Evolutionary conservation across 2,113 vertebrate genomes (phyloP), one percentile per base, ranked within the genome.

Genomic region (Athene noctua): DNA sequence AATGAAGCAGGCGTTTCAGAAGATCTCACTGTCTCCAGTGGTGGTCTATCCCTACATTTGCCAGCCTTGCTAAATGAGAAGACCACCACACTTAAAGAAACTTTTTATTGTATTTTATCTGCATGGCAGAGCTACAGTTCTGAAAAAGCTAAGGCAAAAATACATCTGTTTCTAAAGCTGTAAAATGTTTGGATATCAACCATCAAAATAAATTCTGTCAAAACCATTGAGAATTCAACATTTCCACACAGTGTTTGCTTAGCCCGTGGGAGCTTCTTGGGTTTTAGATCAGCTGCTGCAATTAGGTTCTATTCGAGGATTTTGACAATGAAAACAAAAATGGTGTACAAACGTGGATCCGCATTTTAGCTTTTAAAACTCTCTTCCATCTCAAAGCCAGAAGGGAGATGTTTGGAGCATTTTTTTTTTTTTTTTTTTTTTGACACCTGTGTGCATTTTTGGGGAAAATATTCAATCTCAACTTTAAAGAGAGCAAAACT

Each of bases 301-400:
- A 4, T 2, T 40, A 46, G 14, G 9, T 51, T 52, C 57, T 52
- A 36, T 15, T 36, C 36, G 29, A 62, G 20, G 32, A 26, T 61
- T 90, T 65, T 57, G 49, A 34, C 19, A 57, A 40, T 11, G 17
- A 73, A 84, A 75, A 44, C 38, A 38, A 54, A 80, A 77, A 30
- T 20, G 5, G 3, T n/a, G 3, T n/a, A 52, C 0, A 1, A 26
- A 40, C 12, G 10, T 70, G 17, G 16, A 74, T 46, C 46, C 14
- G 55, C 16, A 7, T 58, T 59, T 58, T 44, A 27, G 59, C 25
- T 86, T 63, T 80, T 83, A 29, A 21, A 89, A 70, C 6, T 40
- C 2, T 66, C 11, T 72, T 66, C 23, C 4, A 40, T 51, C 38
- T 86, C 29, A 23, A 80, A 83, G 40, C 40, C 15, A 67, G 14